Evolutionary conservation across 2,797 vertebrate species (phyloP), one percentile per base, ranked within the genome.

Genomic region (Sebastes miniatus): DNA sequence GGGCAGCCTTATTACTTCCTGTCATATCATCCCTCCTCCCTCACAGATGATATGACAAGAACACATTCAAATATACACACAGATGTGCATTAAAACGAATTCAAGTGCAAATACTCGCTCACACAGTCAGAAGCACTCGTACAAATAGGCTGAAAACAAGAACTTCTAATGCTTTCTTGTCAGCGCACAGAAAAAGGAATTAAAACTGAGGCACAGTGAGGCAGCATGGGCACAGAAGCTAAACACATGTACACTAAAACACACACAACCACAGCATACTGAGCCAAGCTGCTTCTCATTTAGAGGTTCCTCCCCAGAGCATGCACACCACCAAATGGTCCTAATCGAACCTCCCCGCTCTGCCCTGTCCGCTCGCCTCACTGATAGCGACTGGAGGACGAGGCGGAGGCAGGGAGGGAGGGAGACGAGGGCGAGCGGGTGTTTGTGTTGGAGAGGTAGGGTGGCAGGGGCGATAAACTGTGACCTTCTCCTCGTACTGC

Each of bases 391-490:
- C 64, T 32, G 73, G 77, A 85, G 84, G 76, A 87, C 16, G 29
- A 62, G 58, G 76, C 14, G 57, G 86, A 74, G 69, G 63, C 84
- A 73, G 71, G 81, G 81, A 73, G 72, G 31, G 86, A 81, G 2
- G 20, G 69, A 81, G 84, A 47, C 79, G 72, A 79, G 79, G 79
- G 84, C 65, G 25, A 65, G 84, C 83, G 87, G 82, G 87, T 91
- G 90, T 92, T 88, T 90, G 91, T 92, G 92, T 84, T 87, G 80
- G 86, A 94, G 91, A 90, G 86, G 83, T 72, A 81, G 93, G 91
- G 88, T 89, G 93, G 87, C 86, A 81, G 75, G 69, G 79, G 81
- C 83, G 94, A 95, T 95, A 93, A 94, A 95, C 94, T 92, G 91
- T 94, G 92, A 95, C 94, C 95, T 93, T 93, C 90, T 83, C 83